phyloP scores from a whole-genome alignment of 2,113 vertebrate species.

The Rhinolophus ferrumequinum region DNA sequence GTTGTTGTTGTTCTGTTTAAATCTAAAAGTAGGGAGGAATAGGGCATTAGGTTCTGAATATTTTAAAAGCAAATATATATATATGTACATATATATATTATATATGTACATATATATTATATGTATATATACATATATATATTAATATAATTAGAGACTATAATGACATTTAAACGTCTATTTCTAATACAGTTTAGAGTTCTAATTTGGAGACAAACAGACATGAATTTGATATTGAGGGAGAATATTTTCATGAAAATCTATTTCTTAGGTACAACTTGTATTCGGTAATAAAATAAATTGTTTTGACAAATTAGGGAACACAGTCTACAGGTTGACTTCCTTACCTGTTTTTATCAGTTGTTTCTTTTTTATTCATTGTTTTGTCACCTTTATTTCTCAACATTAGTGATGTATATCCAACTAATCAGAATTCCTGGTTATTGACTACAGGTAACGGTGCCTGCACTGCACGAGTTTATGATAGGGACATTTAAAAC shows the following conservation, averaged over 20 bases:
- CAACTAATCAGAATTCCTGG: slow-evolving; percentile 54
- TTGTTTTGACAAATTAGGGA: slow-evolving; percentile 53
- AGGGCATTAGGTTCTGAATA: neutral
- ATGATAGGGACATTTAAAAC: slow-evolving; percentile 40
- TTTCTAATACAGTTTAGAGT: neutral
- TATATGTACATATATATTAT: too few species aligned
- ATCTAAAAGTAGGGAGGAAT: neutral
- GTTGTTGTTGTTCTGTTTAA: neutral
- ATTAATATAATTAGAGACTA: neutral
- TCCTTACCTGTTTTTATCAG: slow-evolving; percentile 40
- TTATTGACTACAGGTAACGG: slow-evolving; percentile 53
- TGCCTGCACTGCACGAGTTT: neutral
- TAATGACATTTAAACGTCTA: neutral
- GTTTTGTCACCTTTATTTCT: slow-evolving; percentile 55
- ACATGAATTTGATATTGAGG: neutral
- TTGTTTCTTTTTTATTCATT: slow-evolving; percentile 31
- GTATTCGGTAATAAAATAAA: neutral
- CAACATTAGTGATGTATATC: slow-evolving; percentile 46
- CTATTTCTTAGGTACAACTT: neutral
- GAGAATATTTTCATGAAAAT: neutral
- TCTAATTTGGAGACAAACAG: neutral
- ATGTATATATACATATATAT: too few species aligned
- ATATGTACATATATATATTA: neutral
- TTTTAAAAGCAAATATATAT: neutral
- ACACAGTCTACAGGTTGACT: neutral